These are phyloP conservation scores for Saguinus midas DNA, from an alignment of 2,113 vertebrate species.

Conservation along the genomic window DNA sequence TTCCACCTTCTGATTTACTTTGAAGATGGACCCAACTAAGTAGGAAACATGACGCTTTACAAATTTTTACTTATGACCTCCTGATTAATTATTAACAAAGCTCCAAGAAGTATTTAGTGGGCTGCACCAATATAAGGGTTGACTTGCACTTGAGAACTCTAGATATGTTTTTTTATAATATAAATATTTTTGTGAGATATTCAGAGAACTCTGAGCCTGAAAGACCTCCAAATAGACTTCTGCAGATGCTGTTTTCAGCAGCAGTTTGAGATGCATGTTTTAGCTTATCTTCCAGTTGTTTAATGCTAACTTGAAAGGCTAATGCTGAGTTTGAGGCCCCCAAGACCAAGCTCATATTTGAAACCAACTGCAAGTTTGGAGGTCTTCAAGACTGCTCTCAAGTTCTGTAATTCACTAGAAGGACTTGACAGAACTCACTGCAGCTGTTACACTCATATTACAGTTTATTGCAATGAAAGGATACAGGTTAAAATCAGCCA, in stretches of 20 bases:
- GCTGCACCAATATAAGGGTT: not conserved
- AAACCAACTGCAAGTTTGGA: not conserved
- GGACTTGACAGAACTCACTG: not conserved
- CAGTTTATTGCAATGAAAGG: not conserved
- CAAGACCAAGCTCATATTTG: not conserved
- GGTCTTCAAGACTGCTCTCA: not conserved
- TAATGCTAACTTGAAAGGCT: not conserved
- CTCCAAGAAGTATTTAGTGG: not conserved
- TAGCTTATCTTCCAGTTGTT: not conserved
- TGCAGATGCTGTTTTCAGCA: not conserved
- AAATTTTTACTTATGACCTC: not conserved
- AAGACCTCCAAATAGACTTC: not conserved
- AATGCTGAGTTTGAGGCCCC: not conserved
- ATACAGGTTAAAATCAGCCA: not conserved
- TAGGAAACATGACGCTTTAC: not conserved
- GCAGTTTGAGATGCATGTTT: not conserved
- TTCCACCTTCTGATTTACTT: conserved; percentile 8
- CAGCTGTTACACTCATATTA: not conserved
- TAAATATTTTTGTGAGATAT: not conserved
- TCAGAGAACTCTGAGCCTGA: not conserved
- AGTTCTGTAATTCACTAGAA: not conserved
- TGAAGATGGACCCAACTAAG: not conserved
- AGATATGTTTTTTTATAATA: not conserved
- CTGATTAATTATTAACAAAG: not conserved
- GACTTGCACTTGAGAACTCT: not conserved